Evolutionary conservation across 2,888 invertebrate species (phyloP), one percentile per base, ranked within the genome.

Genomic region (Tinea semifulvella): DNA sequence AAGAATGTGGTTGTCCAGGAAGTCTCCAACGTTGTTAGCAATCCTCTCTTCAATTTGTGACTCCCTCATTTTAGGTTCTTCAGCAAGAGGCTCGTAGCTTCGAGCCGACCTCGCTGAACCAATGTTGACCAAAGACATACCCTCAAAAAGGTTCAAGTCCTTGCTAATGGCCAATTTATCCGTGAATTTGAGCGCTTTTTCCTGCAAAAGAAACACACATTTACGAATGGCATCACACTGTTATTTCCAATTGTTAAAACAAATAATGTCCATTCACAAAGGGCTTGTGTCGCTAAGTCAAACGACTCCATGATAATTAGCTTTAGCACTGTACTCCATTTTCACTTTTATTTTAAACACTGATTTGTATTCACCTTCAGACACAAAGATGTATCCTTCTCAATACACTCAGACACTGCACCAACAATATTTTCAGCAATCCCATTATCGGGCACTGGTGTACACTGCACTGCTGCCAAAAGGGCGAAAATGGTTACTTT

Each of bases 101-200:
- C 80, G 63, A 19, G 79, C 70, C 10, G 80, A 77, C 2, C 80
- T 59, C 22, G 76, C 72, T 56, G 84, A 68, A 51, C 81, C 74
- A 3, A 82, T 84, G 54, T 84, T 83, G 46, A 71, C 68, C 51
- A 71, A 63, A 47, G 57, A 76, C 61, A 86, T 70, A 11, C 84
- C 85, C 43, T 82, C 84, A 46, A 72, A 72, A 45, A 80, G 57
- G 36, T 75, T 77, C 20, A 86, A 53, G 48, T 83, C 82, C 53
- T 84, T 70, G 28, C 81, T 65, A 43, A 83, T 75, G 1, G 87
- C 82, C 5, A 86, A 70, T 35, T 70, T 69, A 53, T 87, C 86
- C 28, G 87, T 82, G 52, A 83, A 80, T 53, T 82, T 84, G 16
- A 85, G 60, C 6, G 86, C 85, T 54, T 85, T 76, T 81, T 85